Base-by-base conservation (phyloP, 2,113 vertebrate species). In the Puntigrus tetrazona region DNA sequence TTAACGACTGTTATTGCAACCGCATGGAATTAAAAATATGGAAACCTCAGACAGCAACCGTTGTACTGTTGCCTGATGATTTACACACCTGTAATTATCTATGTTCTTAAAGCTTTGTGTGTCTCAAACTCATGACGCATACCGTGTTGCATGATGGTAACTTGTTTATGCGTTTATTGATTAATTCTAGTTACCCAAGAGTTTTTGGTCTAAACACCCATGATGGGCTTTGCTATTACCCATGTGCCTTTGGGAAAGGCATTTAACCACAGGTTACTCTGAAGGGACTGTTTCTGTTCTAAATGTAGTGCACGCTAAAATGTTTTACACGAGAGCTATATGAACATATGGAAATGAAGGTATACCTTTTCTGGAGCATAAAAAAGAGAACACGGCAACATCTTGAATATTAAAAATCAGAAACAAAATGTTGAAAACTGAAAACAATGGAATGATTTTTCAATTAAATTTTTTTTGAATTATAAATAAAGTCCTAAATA, bases 71-170 rank as follows among this genome's bases (percentile, higher is more conserved):
- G 52, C 22, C 22, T 57, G 52, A 57, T 7, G 22, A 57, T n/a
- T n/a, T n/a, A 57, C 50, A 77, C 75, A 77, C 75, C 52, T 78
- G 25, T 38, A 59, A 59, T 78, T 5, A 59, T 59, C 18, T 41
- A 14, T 14, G 29, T 57, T 7, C 29, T 78, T 6, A 78, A 78
- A 38, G 50, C 52, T 3, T 27, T 78, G 75, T 38, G 34, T 29
- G 36, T 41, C 63, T 78, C 1, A 41, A 43, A 43, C 34, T 18
- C 72, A 4, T 8, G 10, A 47, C 43, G 50, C 72, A 29, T 27
- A 45, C 43, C 27, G 25, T 78, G 55, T 41, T 59, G 55, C 16
- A n/a, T 18, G 34, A 36, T 59, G 31, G 76, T 7, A 25, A 13
- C 14, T 43, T 41, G 22, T 7, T 43, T 41, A 41, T n/a, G 36